These are phyloP conservation scores for Lycia hirtaria DNA, from an alignment of 2,888 invertebrate genomes.

Conservation along the genomic window DNA sequence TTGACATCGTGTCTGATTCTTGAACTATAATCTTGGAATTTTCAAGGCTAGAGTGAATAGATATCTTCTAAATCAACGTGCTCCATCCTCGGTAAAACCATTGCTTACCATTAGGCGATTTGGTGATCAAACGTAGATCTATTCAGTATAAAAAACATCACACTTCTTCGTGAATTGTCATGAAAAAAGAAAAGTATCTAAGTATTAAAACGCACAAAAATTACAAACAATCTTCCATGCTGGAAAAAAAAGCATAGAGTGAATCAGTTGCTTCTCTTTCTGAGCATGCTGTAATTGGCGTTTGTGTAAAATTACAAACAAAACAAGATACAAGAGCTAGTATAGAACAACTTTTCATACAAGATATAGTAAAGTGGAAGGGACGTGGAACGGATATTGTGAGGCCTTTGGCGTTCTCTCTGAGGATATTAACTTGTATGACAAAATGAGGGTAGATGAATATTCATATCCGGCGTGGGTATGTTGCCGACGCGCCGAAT, in stretches of 20 bases:
- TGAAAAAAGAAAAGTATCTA: not conserved
- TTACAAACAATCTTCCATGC: no score
- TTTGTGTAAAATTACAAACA: conserved; percentile 11
- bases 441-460: conserved; percentile 43
- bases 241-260: no score
- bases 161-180: not conserved
- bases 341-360: conserved; percentile 17
- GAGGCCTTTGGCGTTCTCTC: conserved; percentile 56
- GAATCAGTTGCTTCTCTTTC: not conserved
- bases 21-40: no score
- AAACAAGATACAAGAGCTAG: conserved; percentile 9
- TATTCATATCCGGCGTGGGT: conserved; percentile 33
- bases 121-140: no score
- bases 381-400: conserved; percentile 62
- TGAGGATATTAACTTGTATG: conserved; percentile 60
- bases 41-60: no score
- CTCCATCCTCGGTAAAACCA: no score
- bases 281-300: not conserved
- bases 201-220: no score
- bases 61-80: no score
- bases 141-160: no score
- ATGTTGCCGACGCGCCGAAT: conserved; percentile 9
- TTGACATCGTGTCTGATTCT: no score
- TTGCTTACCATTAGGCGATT: no score
- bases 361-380: conserved; percentile 40